These are phyloP conservation scores for Tachina lurida DNA, from an alignment of 2,888 invertebrate species.

Conservation along the genomic window DNA sequence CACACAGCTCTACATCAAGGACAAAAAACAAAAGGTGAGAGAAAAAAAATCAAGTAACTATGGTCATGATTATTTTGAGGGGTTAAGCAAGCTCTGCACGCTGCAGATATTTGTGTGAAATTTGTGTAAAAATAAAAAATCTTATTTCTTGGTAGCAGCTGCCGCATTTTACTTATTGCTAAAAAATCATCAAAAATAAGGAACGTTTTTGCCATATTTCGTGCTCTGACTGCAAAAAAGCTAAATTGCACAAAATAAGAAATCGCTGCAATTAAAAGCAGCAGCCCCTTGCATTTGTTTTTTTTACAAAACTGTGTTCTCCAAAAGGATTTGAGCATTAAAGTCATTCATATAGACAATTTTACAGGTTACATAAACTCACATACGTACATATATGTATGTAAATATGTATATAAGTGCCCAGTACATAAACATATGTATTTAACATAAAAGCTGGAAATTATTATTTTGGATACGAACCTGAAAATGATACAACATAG, in stretches of 20 bases:
- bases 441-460: too few relatives aligned
- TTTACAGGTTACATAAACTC: slow-evolving; percentile 25
- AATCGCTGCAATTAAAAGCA: slow-evolving; percentile 65
- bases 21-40: background rate
- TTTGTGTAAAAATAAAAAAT: slow-evolving; percentile 8
- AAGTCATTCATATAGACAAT: slow-evolving; percentile 18
- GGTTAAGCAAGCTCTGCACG: background rate
- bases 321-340: background rate
- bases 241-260: slow-evolving; percentile 63
- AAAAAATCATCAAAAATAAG: slow-evolving; percentile 6
- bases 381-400: background rate
- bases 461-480: too few relatives aligned
- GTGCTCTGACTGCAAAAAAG: slow-evolving; percentile 56
- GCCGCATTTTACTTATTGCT: slow-evolving; percentile 39
- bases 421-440: too few relatives aligned
- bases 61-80: slow-evolving; percentile 39
- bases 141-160: slow-evolving; percentile 51
- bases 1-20: background rate
- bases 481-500: too few relatives aligned
- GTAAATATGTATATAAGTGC: too few relatives aligned
- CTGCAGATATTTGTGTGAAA: background rate
- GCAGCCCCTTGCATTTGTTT: background rate
- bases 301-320: background rate
- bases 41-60: slow-evolving; percentile 34
- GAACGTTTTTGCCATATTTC: slow-evolving; percentile 57